Evolutionary conservation across 2,888 invertebrate species (phyloP).

Genomic region (Cremastobaeus sp.): DNA sequence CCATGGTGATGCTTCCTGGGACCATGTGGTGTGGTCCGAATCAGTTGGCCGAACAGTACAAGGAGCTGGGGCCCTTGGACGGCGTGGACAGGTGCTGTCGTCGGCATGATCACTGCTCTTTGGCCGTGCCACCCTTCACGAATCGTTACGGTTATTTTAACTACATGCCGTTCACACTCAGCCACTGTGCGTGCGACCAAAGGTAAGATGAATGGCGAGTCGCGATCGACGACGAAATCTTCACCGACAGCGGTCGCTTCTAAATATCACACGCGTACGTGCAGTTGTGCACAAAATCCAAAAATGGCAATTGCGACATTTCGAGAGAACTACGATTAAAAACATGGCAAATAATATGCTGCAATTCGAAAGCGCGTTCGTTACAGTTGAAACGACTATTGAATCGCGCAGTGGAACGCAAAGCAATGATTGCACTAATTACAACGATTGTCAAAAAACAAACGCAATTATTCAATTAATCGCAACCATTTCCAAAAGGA

Average conservation of each 20-base stretch:
- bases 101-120: constrained; percentile 91
- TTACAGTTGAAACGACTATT: too few relatives aligned
- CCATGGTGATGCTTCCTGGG: constrained; percentile 87
- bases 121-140: constrained; percentile 90
- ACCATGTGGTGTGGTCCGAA: constrained; percentile 97
- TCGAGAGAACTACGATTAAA: too few relatives aligned
- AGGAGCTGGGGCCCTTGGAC: constrained; percentile 90
- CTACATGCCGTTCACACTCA: constrained; percentile 92
- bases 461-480: constrained; percentile 32
- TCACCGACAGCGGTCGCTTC: constrained; percentile 7
- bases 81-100: constrained; percentile 91
- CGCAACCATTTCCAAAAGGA: constrained; percentile 12
- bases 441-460: background rate
- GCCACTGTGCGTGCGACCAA: constrained; percentile 95
- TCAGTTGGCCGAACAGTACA: constrained; percentile 87
- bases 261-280: too few relatives aligned
- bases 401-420: too few relatives aligned
- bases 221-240: background rate
- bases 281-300: too few relatives aligned
- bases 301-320: too few relatives aligned
- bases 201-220: constrained; percentile 81
- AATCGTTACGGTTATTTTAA: constrained; percentile 92
- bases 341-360: background rate
- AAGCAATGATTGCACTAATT: constrained; percentile 7
- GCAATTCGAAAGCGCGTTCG: too few relatives aligned